Conservation (phyloP, 2,888 invertebrate genomes). For the Tromatobia lineatoria region DNA sequence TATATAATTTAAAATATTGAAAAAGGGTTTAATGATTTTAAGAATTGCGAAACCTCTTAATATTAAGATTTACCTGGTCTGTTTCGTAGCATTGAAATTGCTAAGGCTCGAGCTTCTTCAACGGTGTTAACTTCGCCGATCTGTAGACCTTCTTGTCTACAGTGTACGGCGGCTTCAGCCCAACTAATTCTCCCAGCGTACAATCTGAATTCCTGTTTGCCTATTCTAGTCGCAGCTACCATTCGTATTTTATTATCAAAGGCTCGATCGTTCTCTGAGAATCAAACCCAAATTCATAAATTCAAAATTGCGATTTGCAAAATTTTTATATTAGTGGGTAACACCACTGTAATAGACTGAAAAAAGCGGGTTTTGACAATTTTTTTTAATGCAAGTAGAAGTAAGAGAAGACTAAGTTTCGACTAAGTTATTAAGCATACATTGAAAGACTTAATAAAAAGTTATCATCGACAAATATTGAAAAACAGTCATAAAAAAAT, state of each 20-base stretch:
- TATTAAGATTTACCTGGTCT: conserved; percentile 69
- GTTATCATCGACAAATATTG: too few relatives aligned
- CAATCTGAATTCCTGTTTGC: conserved; percentile 67
- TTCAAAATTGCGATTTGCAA: background rate
- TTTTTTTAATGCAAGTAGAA: too few relatives aligned
- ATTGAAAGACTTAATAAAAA: too few relatives aligned
- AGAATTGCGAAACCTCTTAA: background rate
- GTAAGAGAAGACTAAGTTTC: too few relatives aligned
- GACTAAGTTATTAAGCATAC: too few relatives aligned
- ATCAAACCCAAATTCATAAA: background rate
- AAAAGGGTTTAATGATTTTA: background rate
- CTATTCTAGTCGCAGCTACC: conserved; percentile 51
- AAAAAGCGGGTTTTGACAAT: too few relatives aligned
- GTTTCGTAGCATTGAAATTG: conserved; percentile 69
- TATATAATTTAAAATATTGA: too few relatives aligned
- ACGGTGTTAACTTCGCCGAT: conserved; percentile 70
- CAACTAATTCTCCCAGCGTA: conserved; percentile 69
- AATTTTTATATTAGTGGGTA: too few relatives aligned
- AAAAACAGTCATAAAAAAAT: too few relatives aligned
- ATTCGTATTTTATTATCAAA: conserved; percentile 53
- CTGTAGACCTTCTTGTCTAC: conserved; percentile 68
- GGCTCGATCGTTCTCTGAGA: conserved; percentile 47
- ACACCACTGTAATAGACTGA: too few relatives aligned
- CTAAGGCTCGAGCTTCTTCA: conserved; percentile 65
- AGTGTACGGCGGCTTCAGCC: conserved; percentile 71